phyloP scores from a whole-genome alignment of 64 coral and sea anemone genomes.

The Montipora efflorescens region DNA sequence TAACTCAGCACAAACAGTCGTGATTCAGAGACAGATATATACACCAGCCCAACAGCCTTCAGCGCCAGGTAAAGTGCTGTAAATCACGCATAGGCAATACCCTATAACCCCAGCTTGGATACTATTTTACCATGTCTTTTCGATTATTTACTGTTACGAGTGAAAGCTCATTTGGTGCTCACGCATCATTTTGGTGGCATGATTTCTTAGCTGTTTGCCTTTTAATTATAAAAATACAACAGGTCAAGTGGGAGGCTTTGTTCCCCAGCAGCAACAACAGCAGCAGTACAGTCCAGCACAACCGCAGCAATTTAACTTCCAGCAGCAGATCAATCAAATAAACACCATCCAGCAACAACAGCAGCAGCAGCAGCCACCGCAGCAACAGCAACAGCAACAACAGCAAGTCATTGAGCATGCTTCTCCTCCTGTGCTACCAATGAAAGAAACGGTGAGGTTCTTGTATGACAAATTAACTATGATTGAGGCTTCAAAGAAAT shows the following conservation, averaged over 20 bases:
- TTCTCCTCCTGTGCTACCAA: not conserved
- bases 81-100: not conserved
- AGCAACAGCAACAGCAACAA: conserved; percentile 62
- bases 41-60: conserved; percentile 30
- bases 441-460: conserved; percentile 28
- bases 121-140: no score
- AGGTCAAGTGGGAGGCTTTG: conserved; percentile 36
- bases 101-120: no score
- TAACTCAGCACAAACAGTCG: not conserved
- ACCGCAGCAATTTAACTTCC: conserved; percentile 72
- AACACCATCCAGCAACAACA: conserved; percentile 64
- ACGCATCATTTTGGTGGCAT: not conserved
- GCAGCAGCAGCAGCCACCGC: conserved; percentile 65
- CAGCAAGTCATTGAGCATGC: conserved; percentile 24
- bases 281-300: conserved; percentile 58
- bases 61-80: not conserved
- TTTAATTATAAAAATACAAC: not conserved
- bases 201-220: not conserved
- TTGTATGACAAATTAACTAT: not conserved
- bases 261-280: conserved; percentile 8
- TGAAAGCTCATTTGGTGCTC: no score
- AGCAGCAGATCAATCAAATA: conserved; percentile 65
- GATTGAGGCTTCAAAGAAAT: no score
- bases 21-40: conserved; percentile 78
- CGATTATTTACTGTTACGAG: no score